Evolutionary conservation across 2,888 invertebrate genomes (phyloP), one percentile per base, ranked within the genome.

Genomic region (Blastobasis adustella): DNA sequence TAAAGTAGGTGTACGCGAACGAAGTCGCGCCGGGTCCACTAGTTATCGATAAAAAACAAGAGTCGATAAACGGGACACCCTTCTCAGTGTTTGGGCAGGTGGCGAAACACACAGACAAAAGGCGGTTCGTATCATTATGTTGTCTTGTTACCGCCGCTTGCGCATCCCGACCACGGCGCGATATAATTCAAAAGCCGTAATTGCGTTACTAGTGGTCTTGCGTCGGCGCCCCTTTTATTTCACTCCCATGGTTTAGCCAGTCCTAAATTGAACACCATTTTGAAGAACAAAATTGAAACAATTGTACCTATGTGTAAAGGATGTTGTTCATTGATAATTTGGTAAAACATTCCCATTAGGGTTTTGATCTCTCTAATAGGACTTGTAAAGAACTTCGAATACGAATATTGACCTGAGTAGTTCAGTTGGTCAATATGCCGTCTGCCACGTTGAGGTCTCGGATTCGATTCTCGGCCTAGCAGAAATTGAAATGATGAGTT

Each of bases 31-130:
- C 23, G 23, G 23, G 23, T 23, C 23, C 23, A 23, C 23, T 23
- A 23, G 23, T 23, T 66, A 68, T 54, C 55, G 52, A 56, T 55
- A 44, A 47, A 57, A 36, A 9, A 23, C 3, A 23, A 23, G 23
- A 23, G 23, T 23, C 23, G 23, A 23, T 23, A 23, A 23, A 23
- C 23, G 3, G 58, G 59, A 58, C 75, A 68, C 65, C 79, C 58
- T 76, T 74, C 57, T 51, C 50, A 60, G 55, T 79, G 82, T 86
- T 86, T 86, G 82, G 86, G 88, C 87, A 87, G 87, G 88, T 88
- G 88, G 88, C 84, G 84, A 87, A 87, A 84, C 80, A 72, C 69
- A 75, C 84, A 78, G 81, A 84, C 84, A 85, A 85, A 82, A 79
- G 81, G 71, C 76, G 73, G 73, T 69, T 74, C 72, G 74, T 82